Conservation (phyloP, 2,113 vertebrate genomes). For the Corythornis madagascariensis region DNA sequence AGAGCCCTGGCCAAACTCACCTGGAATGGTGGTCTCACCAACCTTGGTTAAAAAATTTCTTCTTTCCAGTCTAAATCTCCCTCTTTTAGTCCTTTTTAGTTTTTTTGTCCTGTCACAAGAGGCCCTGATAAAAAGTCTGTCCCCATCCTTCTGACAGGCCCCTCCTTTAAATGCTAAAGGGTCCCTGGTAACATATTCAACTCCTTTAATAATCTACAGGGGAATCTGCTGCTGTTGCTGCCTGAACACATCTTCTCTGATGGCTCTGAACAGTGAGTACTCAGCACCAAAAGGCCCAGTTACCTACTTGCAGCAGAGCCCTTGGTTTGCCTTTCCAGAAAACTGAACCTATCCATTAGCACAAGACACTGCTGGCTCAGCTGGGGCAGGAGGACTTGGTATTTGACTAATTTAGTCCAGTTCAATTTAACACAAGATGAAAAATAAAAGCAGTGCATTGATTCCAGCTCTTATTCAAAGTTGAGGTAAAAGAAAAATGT, state of each 20-base stretch:
- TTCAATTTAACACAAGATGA: background rate
- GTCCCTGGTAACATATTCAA: background rate
- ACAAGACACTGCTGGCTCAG: background rate
- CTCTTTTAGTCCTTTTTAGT: too few species aligned
- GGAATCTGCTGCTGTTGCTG: background rate
- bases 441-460: background rate
- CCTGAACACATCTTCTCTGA: background rate
- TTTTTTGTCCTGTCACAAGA: background rate
- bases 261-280: background rate
- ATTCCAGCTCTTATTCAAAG: background rate
- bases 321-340: background rate
- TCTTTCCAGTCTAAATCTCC: background rate
- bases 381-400: rapidly evolving
- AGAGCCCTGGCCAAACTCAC: background rate
- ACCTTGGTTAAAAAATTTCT: background rate
- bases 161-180: background rate
- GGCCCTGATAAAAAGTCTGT: background rate
- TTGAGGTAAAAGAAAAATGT: background rate
- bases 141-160: background rate
- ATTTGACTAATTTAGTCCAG: background rate
- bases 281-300: background rate
- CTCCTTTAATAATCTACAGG: background rate
- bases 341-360: background rate
- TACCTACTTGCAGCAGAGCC: background rate
- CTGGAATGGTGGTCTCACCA: background rate